phyloP scores from a whole-genome alignment of 1,140 invertebrate species.

The Popillia japonica region DNA sequence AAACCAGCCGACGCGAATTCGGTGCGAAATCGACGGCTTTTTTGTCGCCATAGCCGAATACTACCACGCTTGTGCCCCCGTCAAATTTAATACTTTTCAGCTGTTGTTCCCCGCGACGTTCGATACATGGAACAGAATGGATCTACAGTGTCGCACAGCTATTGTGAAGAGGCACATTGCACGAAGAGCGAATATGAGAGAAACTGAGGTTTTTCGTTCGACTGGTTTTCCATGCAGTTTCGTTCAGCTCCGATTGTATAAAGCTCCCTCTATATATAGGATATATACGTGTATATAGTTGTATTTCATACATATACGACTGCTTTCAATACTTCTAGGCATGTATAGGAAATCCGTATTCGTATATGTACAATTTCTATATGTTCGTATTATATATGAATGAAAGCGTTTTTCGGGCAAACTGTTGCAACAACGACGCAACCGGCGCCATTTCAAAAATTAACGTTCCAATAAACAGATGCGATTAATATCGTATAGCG shows the following conservation, averaged over 20 bases:
- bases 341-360: not conserved
- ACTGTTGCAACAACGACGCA: constrained; percentile 12
- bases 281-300: not conserved
- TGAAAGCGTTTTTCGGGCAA: not conserved
- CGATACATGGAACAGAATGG: constrained; percentile 3
- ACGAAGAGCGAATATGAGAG: not conserved
- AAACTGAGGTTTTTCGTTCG: constrained; percentile 15
- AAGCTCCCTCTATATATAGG: constrained; percentile 18
- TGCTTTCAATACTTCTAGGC: too few species aligned
- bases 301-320: not conserved
- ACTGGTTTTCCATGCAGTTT: constrained; percentile 31
- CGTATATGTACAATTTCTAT: not conserved
- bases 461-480: constrained; percentile 22
- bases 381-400: constrained; percentile 11
- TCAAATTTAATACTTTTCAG: constrained; percentile 34
- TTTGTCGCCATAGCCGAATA: not conserved
- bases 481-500: constrained; percentile 10
- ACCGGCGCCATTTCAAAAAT: constrained; percentile 7
- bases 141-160: not conserved
- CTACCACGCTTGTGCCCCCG: not conserved
- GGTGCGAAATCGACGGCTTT: not conserved
- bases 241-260: constrained; percentile 26
- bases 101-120: constrained; percentile 1
- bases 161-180: not conserved
- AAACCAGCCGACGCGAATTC: constrained; percentile 27